A percentile compares a stretch with the other conserved stretches of the same genome.
These are phyloP conservation scores for Macaca mulatta DNA, from an alignment of 2,113 vertebrate species.

Conservation along the genomic window DNA sequence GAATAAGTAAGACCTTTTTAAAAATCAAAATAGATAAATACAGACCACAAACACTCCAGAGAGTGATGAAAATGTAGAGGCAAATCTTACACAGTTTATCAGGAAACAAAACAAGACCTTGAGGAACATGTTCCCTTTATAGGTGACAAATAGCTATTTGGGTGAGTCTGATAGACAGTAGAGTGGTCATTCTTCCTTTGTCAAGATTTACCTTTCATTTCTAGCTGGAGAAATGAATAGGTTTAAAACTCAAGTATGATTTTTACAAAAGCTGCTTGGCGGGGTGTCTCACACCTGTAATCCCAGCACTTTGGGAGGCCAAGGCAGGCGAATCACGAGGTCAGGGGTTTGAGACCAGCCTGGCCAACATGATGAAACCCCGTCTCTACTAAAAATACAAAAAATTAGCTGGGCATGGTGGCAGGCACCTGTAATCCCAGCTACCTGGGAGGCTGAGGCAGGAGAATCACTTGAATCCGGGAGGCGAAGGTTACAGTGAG, in stretches of 20 bases:
- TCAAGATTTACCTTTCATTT: background rate
- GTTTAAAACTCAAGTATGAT: slow-evolving; percentile 9
- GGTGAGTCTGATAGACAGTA: background rate
- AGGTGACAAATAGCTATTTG: background rate
- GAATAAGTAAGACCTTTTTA: background rate
- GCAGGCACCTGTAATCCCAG: no score
- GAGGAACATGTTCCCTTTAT: background rate
- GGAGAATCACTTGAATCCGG: no score
- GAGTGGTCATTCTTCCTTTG: background rate
- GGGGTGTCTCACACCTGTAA: no score
- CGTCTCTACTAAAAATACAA: no score
- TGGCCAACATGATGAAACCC: no score
- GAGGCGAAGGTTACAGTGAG: no score
- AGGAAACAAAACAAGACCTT: background rate
- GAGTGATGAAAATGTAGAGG: background rate
- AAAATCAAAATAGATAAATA: background rate
- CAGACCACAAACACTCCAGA: background rate
- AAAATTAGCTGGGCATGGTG: no score
- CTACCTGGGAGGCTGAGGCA: no score
- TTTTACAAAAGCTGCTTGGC: background rate
- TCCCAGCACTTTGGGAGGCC: no score
- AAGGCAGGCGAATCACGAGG: no score
- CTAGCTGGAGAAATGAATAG: background rate
- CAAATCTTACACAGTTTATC: background rate
- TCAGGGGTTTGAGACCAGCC: no score